Base-by-base conservation (phyloP, 2,888 invertebrate genomes). In the Leptothorax acervorum region DNA sequence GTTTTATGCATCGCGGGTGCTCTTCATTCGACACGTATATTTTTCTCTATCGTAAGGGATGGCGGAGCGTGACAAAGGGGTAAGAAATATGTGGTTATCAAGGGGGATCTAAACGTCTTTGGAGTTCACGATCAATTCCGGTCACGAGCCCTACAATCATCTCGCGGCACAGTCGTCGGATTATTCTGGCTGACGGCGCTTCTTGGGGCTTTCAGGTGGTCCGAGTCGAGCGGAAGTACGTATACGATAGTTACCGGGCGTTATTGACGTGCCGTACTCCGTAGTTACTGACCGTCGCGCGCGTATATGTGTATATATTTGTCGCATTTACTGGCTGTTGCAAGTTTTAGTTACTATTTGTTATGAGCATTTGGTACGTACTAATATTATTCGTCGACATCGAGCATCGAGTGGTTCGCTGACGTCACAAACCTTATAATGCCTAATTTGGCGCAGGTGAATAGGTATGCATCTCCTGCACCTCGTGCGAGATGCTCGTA, bases 81-180 rank as follows among this genome's bases (percentile, higher is more conserved):
- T 48, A 39, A 82, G 23, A 78, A 66, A 66, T 82, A 48, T 68
- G 28, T 79, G 63, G 57, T 83, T 79, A 79, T 83, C 79, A 74
- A 51, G 65, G 57, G 55, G 66, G 48, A 83, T 79, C 48, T 57
- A 42, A 76, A 48, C 79, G 57, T 57, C 82, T 78, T 83, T 79
- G n/a, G 79, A 51, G 71, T 48, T 39, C 53, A 42, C 73, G 63
- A 82, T 88, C 85, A 87, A 89, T 87, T 89, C 86, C 88, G 86
- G 85, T 88, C 87, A 86, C 89, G 87, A 86, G 89, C 75, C 84
- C 48, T 79, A 87, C 88, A 90, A 90, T 89, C 90, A 88, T 90
- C 79, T 85, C 68, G 84, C 85, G 76, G 88, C 85, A 84, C 87
- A 82, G 85, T 87, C 66, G 78, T 65, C 83, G 88, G 87, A 89